Base-by-base conservation (phyloP, 1,140 invertebrate species). In the Pseudomyrmex gracilis region DNA sequence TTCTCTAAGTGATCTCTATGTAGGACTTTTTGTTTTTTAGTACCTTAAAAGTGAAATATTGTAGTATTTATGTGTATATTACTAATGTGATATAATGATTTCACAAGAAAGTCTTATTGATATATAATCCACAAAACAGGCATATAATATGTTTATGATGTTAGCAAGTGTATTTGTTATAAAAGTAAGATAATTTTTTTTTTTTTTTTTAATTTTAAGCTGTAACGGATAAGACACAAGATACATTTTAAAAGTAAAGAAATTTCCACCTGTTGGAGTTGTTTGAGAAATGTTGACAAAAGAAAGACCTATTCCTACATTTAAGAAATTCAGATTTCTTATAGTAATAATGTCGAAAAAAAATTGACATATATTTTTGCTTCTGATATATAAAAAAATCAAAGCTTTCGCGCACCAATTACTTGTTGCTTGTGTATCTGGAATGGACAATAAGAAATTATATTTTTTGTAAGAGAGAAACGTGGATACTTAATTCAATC, bases 401-500 rank as follows among this genome's bases (percentile, higher is more conserved):
- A 20, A 78, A 70, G 7, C 55, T 55, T 53, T 78, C 49, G 57
- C 57, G 49, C 43, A 76, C 49, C 17, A 20, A 78, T 74, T 85
- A 84, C 49, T 55, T 76, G 57, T 87, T 74, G 64, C 82, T 68
- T 66, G n/a, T 82, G 34, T 34, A 34, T 34, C 84, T 22, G 49
- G 49, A 78, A 82, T 34, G 45, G 88, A 89, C 85, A 89, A 89
- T 87, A 89, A 90, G 34, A 34, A 80, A 73, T 13, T 70, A 88
- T 87, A 84, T 89, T 87, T 90, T 88, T 87, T 77, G 73, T 84
- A 73, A 77, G 34, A 87, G 67, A 77, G 53, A 87, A 83, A 53
- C 71, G 60, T 82, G 24, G 76, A 78, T 85, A 87, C 71, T 90
- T 89, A 89, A 84, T 9, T n/a, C n/a, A n/a, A n/a, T n/a, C n/a